Base-by-base conservation (phyloP, 2,888 invertebrate genomes). In the Athripsodes cinereus region DNA sequence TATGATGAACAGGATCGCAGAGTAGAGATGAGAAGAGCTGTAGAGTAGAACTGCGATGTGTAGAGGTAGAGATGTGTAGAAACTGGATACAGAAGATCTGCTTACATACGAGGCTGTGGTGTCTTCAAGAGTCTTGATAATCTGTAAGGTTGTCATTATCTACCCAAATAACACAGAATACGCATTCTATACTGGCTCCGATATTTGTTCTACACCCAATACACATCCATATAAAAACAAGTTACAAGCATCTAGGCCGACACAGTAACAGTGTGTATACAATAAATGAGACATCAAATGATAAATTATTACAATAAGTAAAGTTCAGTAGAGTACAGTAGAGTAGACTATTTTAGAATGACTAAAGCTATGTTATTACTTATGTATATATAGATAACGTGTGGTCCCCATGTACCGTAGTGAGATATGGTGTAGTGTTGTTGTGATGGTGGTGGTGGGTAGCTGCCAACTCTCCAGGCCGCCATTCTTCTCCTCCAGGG, bases 401-500 rank as follows among this genome's bases (percentile, higher is more conserved):
- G 40, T 40, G n/a, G 40, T 61, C 61, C 63, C 61, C 58, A 63
- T 61, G 60, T 63, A 63, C 63, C 63, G 52, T 61, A 47, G 52
- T 56, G 51, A 55, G 62, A 59, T 53, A 53, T 56, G 58, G 35
- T 52, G 59, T 54, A 74, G 73, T 40, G 75, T 70, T 72, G 70
- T 65, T 71, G 71, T 68, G 70, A 68, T 71, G 58, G 61, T 57
- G 57, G 75, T 70, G 72, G 70, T 72, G 71, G 66, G 71, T 70
- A 68, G 70, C 68, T 71, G 73, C 69, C 68, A 72, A 72, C 64
- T 74, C 72, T 72, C 68, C 40, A 3, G 61, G 57, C 57, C 54
- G 21, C n/a, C 48, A 49, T 52, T 19, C 68, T 68, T 34, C 65
- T 57, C 62, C 46, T 60, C 59, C 55, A 53, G 71, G 71, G 73